A percentile compares a stretch with the other conserved stretches of the same genome.
phyloP scores from a whole-genome alignment of 2,797 vertebrate species.

The Arvicola amphibius region DNA sequence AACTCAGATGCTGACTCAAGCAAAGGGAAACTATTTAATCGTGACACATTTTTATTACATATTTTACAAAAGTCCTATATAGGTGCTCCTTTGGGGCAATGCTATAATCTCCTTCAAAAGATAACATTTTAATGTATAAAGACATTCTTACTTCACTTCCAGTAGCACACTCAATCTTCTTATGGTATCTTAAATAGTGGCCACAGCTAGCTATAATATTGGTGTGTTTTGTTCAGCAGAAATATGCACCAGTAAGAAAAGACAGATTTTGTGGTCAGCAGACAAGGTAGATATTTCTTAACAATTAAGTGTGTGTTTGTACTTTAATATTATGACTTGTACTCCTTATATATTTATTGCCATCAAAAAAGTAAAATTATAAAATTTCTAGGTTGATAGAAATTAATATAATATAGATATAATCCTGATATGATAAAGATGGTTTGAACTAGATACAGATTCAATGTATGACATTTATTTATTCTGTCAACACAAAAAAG shows the following conservation, averaged over 20 bases:
- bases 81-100: background rate
- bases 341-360: background rate
- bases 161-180: background rate
- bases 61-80: background rate
- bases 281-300: background rate
- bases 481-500: background rate
- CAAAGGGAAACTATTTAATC: background rate
- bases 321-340: background rate
- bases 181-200: background rate
- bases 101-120: background rate
- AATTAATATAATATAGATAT: background rate
- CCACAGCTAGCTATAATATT: background rate
- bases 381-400: background rate
- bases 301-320: background rate
- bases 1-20: background rate
- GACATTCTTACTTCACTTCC: background rate
- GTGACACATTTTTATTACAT: background rate
- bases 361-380: background rate
- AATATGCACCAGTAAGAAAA: background rate
- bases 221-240: background rate
- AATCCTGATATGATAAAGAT: background rate
- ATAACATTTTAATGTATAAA: background rate
- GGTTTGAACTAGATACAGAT: background rate
- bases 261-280: background rate
- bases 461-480: slow-evolving; percentile 1